A percentile compares a stretch with the other conserved stretches of the same genome.
Evolutionary conservation across 2,113 vertebrate species (phyloP).

Genomic region (Oryzias melastigma): DNA sequence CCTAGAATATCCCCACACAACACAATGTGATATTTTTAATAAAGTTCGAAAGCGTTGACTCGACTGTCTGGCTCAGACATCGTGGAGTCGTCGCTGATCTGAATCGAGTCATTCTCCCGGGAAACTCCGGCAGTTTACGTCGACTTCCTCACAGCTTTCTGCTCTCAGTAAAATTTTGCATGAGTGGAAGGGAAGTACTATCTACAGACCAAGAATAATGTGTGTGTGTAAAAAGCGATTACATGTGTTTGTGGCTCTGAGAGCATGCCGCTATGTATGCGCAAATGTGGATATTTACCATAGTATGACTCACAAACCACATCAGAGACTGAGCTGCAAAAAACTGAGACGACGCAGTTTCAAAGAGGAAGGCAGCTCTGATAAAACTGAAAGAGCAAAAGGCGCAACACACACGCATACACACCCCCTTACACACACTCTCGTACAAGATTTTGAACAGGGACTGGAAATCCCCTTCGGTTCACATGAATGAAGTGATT

Average conservation of each 20-base stretch:
- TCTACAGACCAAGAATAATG: conserved; percentile 29
- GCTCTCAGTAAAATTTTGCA: conserved; percentile 9
- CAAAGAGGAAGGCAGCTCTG: conserved; percentile 72
- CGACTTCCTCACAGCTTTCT: conserved; percentile 15
- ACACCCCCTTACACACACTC: not conserved
- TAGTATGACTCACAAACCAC: conserved; percentile 72
- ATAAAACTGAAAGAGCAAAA: conserved; percentile 65
- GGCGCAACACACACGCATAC: conserved; percentile 11
- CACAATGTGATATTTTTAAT: conserved; percentile 65
- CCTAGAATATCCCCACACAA: conserved; percentile 60
- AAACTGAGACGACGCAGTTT: conserved; percentile 74
- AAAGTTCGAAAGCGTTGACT: conserved; percentile 60
- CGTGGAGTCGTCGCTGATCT: conserved; percentile 26
- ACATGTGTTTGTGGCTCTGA: conserved; percentile 20
- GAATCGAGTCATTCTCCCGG: conserved; percentile 2
- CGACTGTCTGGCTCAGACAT: conserved; percentile 48
- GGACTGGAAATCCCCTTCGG: conserved; percentile 57
- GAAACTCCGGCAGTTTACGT: conserved; percentile 18
- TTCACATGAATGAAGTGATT: conserved; percentile 56
- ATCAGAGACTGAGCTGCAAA: conserved; percentile 65
- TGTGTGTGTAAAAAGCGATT: conserved; percentile 26
- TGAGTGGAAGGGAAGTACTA: conserved; percentile 25
- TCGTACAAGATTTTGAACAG: conserved; percentile 7
- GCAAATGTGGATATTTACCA: conserved; percentile 66
- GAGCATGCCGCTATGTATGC: conserved; percentile 35